phyloP scores from a whole-genome alignment of 2,888 invertebrate genomes.

The Bedellia somnulentella region DNA sequence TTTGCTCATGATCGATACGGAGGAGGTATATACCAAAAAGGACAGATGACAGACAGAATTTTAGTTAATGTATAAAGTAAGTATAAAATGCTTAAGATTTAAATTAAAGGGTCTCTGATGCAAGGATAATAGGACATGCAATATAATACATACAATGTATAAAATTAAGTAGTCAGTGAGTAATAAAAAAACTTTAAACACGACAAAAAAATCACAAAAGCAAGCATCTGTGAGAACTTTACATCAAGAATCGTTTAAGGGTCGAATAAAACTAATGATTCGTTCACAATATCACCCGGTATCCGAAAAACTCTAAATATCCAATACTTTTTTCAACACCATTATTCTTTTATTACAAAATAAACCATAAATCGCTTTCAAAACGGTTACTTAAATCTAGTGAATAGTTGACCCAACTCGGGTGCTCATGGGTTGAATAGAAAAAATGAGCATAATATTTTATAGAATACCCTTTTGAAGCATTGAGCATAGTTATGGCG shows the following conservation, averaged over 20 bases:
- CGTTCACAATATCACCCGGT: conserved; percentile 26
- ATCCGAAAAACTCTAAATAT: too few relatives aligned
- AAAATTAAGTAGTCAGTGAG: too few relatives aligned
- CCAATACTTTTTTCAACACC: conserved; percentile 21
- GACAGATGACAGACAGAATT: too few relatives aligned
- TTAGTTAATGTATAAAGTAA: too few relatives aligned
- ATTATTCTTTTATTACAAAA: conserved; percentile 51
- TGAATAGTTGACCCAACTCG: conserved; percentile 28
- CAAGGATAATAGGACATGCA: too few relatives aligned
- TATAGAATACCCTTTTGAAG: conserved; percentile 23
- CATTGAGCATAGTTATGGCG: conserved; percentile 42
- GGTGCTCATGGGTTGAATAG: conserved; percentile 23
- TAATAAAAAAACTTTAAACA: too few relatives aligned
- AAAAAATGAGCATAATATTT: conserved; percentile 29
- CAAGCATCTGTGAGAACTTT: conserved; percentile 33
- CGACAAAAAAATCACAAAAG: too few relatives aligned
- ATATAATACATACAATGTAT: too few relatives aligned
- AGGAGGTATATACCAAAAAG: too few relatives aligned
- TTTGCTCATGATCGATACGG: too few relatives aligned
- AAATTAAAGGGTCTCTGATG: too few relatives aligned
- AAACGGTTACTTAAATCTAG: conserved; percentile 41
- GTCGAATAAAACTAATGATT: conserved; percentile 43
- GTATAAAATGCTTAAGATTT: too few relatives aligned
- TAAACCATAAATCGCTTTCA: conserved; percentile 57
- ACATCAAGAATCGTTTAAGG: conserved; percentile 27